Conservation (phyloP, 2,888 invertebrate species). For the Bhutanitis thaidina region DNA sequence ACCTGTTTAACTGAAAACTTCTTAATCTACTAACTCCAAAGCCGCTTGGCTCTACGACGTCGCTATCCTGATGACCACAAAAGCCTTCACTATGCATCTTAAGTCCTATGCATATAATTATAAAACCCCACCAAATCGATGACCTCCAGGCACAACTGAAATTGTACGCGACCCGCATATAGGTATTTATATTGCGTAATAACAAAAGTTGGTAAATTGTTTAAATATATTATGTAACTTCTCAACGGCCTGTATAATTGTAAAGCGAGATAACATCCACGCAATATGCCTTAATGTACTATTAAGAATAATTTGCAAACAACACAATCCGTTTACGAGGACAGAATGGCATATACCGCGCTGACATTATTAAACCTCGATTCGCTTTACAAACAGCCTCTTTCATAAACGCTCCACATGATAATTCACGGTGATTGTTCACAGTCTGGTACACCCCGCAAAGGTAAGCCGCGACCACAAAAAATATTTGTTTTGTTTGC, state of each 20-base stretch:
- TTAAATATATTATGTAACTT: constrained; percentile 8
- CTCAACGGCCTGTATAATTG: constrained; percentile 26
- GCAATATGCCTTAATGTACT: constrained; percentile 35
- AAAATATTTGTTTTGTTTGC: constrained; percentile 69
- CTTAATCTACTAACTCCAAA: no score
- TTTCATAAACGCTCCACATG: constrained; percentile 70
- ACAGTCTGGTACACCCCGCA: constrained; percentile 71
- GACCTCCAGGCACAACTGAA: neutral
- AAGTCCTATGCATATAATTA: no score
- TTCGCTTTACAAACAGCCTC: constrained; percentile 66
- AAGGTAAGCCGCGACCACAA: constrained; percentile 74
- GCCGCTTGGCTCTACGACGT: no score
- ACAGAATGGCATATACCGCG: constrained; percentile 44
- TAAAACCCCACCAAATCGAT: no score
- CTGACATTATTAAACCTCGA: constrained; percentile 56
- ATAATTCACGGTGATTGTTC: constrained; percentile 74
- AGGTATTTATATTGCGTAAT: neutral
- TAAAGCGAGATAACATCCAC: constrained; percentile 35
- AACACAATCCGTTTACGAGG: constrained; percentile 55
- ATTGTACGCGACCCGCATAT: neutral
- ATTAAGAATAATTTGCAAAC: constrained; percentile 58
- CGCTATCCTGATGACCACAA: no score
- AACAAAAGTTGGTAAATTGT: neutral
- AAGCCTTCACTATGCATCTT: no score
- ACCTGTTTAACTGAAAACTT: no score